phyloP scores from a whole-genome alignment of 2,888 invertebrate genomes.

The Bugulina stolonifera region DNA sequence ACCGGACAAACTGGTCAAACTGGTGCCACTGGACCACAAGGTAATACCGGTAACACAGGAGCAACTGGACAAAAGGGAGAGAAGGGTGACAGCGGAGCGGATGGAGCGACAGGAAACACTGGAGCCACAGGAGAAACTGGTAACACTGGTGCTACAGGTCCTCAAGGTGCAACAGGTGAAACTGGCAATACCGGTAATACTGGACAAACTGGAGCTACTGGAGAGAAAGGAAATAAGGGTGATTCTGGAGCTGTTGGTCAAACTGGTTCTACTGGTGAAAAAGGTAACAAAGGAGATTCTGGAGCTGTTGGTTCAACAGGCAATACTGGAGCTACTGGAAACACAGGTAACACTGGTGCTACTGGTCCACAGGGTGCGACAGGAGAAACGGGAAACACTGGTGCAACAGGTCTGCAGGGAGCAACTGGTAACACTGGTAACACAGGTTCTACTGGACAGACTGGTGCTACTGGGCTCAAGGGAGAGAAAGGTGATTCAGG shows the following conservation, averaged over 20 bases:
- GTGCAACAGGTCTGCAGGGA: slow-evolving; percentile 21
- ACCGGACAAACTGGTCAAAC: slow-evolving; percentile 15
- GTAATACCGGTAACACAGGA: slow-evolving; percentile 16
- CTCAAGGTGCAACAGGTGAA: slow-evolving; percentile 27
- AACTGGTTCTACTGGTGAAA: slow-evolving; percentile 15
- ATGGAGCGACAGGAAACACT: slow-evolving; percentile 18
- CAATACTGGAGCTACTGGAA: slow-evolving; percentile 27
- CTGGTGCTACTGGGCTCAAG: slow-evolving; percentile 19
- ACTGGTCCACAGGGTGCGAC: slow-evolving; percentile 28
- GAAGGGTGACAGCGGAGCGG: not conserved
- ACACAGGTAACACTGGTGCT: slow-evolving; percentile 30
- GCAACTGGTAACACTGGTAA: slow-evolving; percentile 25
- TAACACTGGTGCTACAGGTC: slow-evolving; percentile 28
- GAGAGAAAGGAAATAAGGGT: not conserved
- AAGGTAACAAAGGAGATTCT: slow-evolving; percentile 19
- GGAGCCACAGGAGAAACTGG: slow-evolving; percentile 26
- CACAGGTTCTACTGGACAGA: slow-evolving; percentile 27
- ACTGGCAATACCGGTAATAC: slow-evolving; percentile 26
- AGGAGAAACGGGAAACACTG: slow-evolving; percentile 26
- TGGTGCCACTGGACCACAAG: slow-evolving; percentile 24
- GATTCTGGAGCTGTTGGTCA: not conserved
- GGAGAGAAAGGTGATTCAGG: slow-evolving; percentile 19
- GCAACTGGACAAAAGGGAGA: not conserved
- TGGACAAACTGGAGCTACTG: slow-evolving; percentile 3
- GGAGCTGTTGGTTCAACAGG: slow-evolving; percentile 12